Evolutionary conservation across 2,113 vertebrate species (phyloP).

Genomic region (Nothoprocta perdicaria): DNA sequence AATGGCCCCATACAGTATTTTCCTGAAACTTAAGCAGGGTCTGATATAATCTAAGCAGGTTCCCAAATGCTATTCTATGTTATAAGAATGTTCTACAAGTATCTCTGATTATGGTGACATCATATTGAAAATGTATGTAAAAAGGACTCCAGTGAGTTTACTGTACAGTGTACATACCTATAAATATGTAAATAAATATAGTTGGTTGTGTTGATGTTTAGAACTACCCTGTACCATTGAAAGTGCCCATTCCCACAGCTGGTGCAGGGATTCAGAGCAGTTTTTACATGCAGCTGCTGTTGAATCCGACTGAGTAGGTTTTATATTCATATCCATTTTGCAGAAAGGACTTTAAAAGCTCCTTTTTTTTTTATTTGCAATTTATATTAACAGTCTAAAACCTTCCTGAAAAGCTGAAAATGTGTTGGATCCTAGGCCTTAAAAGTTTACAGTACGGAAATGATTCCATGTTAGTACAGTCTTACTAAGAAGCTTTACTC

Average conservation of each 20-base stretch:
- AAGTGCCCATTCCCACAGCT: conserved; percentile 8
- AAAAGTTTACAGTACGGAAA: background rate
- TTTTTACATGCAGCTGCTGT: conserved; percentile 15
- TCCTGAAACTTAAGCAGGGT: background rate
- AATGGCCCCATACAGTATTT: background rate
- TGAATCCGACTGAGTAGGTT: background rate
- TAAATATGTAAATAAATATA: too few species aligned
- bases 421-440: background rate
- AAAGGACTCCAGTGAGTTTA: background rate
- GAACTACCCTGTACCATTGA: background rate
- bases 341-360: background rate
- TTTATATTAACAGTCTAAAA: background rate
- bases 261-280: background rate
- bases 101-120: background rate
- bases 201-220: background rate
- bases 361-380: background rate
- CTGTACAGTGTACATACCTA: background rate
- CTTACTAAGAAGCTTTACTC: background rate
- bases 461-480: background rate
- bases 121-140: background rate
- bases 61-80: background rate
- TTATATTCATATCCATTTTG: background rate
- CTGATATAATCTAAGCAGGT: background rate
- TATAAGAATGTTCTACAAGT: background rate
- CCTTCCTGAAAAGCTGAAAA: background rate